Conservation (phyloP, 2,888 invertebrate species). For the Chaitophorus viminalis region DNA sequence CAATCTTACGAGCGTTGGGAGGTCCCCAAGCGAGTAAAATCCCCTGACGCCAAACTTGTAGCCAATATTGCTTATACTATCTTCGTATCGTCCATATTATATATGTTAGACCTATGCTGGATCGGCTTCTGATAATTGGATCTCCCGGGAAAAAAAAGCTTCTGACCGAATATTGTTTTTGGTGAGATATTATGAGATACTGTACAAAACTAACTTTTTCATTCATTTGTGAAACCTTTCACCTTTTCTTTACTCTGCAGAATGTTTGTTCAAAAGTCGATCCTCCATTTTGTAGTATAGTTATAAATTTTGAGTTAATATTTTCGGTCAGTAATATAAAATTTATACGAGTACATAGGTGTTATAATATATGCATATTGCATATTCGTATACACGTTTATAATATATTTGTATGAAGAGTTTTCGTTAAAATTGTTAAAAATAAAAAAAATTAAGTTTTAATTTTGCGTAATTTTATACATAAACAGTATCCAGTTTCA, state of each 20-base stretch:
- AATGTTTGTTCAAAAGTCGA: neutral
- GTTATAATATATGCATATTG: neutral
- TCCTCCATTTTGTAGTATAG: no score
- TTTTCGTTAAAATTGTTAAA: neutral
- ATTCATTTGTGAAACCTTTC: neutral
- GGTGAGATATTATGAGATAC: slow-evolving; percentile 7
- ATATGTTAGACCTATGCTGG: slow-evolving; percentile 10
- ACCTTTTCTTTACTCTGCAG: neutral
- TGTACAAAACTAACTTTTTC: neutral
- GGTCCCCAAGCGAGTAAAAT: slow-evolving; percentile 57
- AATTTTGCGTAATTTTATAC: slow-evolving; percentile 20
- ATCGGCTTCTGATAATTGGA: slow-evolving; percentile 51
- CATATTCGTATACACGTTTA: neutral
- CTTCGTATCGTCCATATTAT: neutral
- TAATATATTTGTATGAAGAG: neutral
- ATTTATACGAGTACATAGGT: no score
- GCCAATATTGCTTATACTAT: slow-evolving; percentile 58
- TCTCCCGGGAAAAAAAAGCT: slow-evolving; percentile 55
- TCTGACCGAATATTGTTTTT: slow-evolving; percentile 54
- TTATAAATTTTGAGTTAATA: no score
- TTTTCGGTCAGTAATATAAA: no score
- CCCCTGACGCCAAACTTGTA: slow-evolving; percentile 51
- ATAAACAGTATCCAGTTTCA: neutral
- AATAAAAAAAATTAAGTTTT: neutral
- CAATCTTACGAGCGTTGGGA: slow-evolving; percentile 61